These are phyloP conservation scores for Melinaea marsaeus DNA, from an alignment of 2,888 invertebrate species.

Conservation along the genomic window DNA sequence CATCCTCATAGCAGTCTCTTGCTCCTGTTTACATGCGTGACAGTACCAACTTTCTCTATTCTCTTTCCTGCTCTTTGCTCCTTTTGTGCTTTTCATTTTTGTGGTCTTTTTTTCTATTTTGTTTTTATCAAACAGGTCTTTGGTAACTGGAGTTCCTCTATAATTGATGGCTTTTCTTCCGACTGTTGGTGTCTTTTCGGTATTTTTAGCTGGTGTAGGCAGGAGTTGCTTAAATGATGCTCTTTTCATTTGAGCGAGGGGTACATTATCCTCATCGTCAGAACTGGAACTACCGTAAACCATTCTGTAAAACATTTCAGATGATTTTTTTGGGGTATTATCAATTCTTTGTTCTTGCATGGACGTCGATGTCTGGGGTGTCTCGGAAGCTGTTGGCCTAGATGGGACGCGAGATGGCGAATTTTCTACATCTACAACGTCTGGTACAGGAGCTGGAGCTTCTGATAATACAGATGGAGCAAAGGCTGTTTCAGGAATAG, in stretches of 20 bases:
- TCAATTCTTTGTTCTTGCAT: slow-evolving; percentile 7
- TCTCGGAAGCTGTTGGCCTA: background rate
- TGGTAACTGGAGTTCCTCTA: slow-evolving; percentile 23
- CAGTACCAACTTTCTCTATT: slow-evolving; percentile 9
- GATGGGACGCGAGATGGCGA: background rate
- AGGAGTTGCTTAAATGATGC: slow-evolving; percentile 10
- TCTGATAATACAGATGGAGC: slow-evolving; percentile 11
- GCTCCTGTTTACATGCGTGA: slow-evolving; percentile 15
- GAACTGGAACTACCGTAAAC: slow-evolving; percentile 4
- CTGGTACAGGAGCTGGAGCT: background rate
- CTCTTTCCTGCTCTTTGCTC: background rate
- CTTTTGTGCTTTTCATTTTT: slow-evolving; percentile 3
- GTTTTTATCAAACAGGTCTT: slow-evolving; percentile 22
- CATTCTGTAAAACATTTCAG: slow-evolving; percentile 2
- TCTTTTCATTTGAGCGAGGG: slow-evolving; percentile 9
- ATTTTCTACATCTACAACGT: background rate
- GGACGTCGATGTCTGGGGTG: background rate
- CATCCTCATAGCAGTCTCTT: slow-evolving; percentile 12
- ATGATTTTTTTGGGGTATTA: slow-evolving; percentile 1
- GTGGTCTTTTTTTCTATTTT: slow-evolving; percentile 14
- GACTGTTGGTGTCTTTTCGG: slow-evolving; percentile 9
- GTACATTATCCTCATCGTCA: slow-evolving; percentile 8
- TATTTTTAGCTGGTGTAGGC: slow-evolving; percentile 18
- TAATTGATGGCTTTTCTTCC: slow-evolving; percentile 23
- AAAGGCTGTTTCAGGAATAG: slow-evolving; percentile 17